Conservation (phyloP, 2,113 vertebrate species). For the Puntigrus tetrazona region DNA sequence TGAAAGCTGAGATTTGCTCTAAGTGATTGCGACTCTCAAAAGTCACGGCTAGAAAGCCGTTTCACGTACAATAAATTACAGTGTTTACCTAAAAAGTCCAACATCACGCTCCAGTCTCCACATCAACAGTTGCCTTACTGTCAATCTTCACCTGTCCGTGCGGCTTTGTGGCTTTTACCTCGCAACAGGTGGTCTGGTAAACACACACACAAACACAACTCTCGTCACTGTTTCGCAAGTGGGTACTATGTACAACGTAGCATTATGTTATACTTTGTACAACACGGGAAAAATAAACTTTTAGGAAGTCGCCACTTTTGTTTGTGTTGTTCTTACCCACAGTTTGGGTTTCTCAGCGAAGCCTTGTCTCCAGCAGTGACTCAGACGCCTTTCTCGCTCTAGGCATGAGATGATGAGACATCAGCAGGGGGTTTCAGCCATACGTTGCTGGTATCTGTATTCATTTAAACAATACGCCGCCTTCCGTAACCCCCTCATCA, state of each 20-base stretch:
- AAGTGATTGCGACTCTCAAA: not conserved
- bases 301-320: not conserved
- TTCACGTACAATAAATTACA: not conserved
- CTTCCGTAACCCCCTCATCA: not conserved
- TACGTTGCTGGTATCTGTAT: not conserved
- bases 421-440: not conserved
- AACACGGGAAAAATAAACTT: not conserved
- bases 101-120: not conserved
- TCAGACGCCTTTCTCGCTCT: not conserved
- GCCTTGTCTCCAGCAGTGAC: not conserved
- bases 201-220: not conserved
- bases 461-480: not conserved
- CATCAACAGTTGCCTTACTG: constrained; percentile 7
- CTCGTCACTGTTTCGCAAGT: not conserved
- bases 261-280: constrained; percentile 20
- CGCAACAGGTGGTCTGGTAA: not conserved
- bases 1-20: not conserved
- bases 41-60: not conserved
- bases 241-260: not conserved
- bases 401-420: constrained; percentile 24
- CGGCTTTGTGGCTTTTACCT: not conserved
- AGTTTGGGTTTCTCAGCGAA: not conserved
- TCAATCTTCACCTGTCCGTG: not conserved
- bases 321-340: not conserved
- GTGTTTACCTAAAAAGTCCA: not conserved